Evolutionary conservation across 2,797 vertebrate species (phyloP).

Genomic region (Sebastes cheni): DNA sequence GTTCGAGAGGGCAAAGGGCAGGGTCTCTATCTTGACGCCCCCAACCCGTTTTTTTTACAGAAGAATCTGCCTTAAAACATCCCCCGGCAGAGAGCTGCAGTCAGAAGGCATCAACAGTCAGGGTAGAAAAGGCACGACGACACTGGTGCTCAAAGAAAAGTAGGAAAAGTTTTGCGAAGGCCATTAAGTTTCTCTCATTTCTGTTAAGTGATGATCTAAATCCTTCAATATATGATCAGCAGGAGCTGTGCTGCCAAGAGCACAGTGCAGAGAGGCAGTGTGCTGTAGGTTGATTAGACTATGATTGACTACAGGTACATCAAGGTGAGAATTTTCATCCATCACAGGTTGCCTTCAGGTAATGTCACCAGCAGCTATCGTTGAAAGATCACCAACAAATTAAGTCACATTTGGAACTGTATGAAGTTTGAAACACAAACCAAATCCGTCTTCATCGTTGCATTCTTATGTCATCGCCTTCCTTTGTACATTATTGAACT

Average conservation of each 20-base stretch:
- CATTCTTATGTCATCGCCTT: neutral
- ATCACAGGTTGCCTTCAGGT: neutral
- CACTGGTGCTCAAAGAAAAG: slow-evolving; percentile 3
- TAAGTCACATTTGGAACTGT: neutral
- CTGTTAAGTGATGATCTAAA: neutral
- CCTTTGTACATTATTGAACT: neutral
- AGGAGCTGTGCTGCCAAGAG: neutral
- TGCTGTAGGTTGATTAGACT: neutral
- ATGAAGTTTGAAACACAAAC: neutral
- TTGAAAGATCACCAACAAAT: neutral
- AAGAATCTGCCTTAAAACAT: slow-evolving; percentile 32
- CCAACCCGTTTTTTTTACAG: neutral
- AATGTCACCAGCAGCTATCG: neutral
- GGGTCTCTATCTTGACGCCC: slow-evolving; percentile 18
- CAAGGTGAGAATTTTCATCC: neutral
- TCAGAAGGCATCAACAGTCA: slow-evolving; percentile 34
- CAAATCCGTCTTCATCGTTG: neutral
- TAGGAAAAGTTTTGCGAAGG: neutral
- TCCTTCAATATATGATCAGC: neutral
- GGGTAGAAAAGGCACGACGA: neutral
- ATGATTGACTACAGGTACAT: neutral
- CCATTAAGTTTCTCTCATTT: neutral
- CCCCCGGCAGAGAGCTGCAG: slow-evolving; percentile 2
- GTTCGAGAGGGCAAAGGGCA: slow-evolving; percentile 36
- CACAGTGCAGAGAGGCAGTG: neutral